Percentiles rank a stretch among this genome's conserved stretches.
Conservation (phyloP, 37 sponge, comb jelly and placozoan genomes). For the Dysidea cf. avara region DNA sequence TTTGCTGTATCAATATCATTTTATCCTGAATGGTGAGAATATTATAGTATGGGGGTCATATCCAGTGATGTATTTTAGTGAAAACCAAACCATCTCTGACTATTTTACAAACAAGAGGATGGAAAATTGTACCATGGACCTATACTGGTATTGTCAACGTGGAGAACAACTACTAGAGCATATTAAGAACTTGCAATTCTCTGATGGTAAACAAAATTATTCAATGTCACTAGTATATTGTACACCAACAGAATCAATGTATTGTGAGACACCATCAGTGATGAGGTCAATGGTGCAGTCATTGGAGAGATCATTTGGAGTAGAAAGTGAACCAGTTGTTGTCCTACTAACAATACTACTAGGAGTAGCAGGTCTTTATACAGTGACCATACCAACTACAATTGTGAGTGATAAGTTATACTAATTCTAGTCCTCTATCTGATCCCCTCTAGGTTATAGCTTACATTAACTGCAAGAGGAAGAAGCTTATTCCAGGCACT, state of each 20-base stretch:
- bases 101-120: constrained; percentile 1
- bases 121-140: constrained; percentile 32
- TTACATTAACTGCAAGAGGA: neutral
- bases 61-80: too few relatives aligned
- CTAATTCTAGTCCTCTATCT: neutral
- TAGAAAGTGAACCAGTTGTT: constrained; percentile 35
- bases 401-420: constrained; percentile 10
- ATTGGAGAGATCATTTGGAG: constrained; percentile 19
- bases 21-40: constrained; percentile 50
- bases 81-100: constrained; percentile 19
- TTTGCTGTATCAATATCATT: constrained; percentile 16
- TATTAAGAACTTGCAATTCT: constrained; percentile 18
- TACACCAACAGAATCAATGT: constrained; percentile 25
- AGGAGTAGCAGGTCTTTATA: constrained; percentile 10
- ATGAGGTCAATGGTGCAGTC: neutral
- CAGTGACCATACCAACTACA: constrained; percentile 16
- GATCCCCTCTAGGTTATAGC: neutral
- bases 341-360: constrained; percentile 8
- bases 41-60: too few relatives aligned
- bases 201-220: constrained; percentile 24
- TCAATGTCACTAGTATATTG: neutral
- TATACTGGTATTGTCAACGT: constrained; percentile 43
- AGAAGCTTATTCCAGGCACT: too few relatives aligned
- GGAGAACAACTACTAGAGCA: constrained; percentile 4
- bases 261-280: constrained; percentile 24